Evolutionary conservation across 2,797 vertebrate genomes (phyloP), one percentile per base, ranked within the genome.

Genomic region (Cossypha niveicapilla): DNA sequence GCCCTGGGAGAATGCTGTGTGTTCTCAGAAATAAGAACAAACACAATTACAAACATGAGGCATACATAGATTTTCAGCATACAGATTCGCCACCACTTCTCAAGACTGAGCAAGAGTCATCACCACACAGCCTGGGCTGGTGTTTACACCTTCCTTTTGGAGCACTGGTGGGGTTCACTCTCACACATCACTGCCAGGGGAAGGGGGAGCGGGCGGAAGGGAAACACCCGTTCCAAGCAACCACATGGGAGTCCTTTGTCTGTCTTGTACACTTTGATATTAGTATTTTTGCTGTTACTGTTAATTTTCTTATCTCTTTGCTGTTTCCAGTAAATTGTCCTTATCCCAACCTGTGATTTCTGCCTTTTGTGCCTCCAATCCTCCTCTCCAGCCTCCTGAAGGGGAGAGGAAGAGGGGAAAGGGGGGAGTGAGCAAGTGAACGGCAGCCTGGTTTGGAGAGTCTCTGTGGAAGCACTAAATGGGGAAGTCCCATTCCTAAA

Each of bases 1-100:
- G 44, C 25, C 61, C 62, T 73, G 42, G 56, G 66, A 86, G 17
- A 83, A 68, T 19, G 25, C 18, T 51, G 19, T 13, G 13, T 62
- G 48, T 63, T 82, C 74, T 54, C 61, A 74, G 41, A 90, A 74
- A 74, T 14, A 82, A 87, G 23, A 75, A 65, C 6, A 41, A 87
- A 35, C 6, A 9, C 24, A 22, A 44, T 66, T 48, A 56, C 41
- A 62, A 62, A 58, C 58, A 53, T 17, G 34, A 91, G 16, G 22
- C 6, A 27, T 35, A 62, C n/a, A 42, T 13, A 62, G 28, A 23
- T 9, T 89, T 85, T 13, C 35, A 78, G 47, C 1, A 0, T 66
- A 18, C 35, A 47, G 47, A 39, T 61, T 85, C 41, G 67, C 22
- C n/a, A 56, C 9, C 16, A 78, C 13, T 19, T 66, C 58, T 83